phyloP scores from a whole-genome alignment of 2,888 invertebrate genomes.

The Parnassius mnemosyne region DNA sequence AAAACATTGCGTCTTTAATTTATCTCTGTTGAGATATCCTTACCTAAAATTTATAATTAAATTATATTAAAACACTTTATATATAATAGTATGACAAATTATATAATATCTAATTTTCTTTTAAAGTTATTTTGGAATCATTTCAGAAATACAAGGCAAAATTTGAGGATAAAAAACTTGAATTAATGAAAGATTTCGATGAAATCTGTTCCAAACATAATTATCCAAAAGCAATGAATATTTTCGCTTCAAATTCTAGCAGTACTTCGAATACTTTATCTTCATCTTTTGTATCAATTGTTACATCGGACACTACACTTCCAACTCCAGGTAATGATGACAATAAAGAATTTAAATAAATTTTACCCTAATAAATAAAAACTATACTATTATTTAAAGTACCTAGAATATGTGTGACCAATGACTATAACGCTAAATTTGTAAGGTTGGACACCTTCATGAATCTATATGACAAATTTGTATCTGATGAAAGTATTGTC shows the following conservation, averaged over 20 bases:
- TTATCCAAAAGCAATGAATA: constrained; percentile 36
- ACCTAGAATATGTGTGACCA: too few relatives aligned
- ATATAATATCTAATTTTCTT: neutral
- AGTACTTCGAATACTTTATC: constrained; percentile 50
- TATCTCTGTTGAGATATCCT: too few relatives aligned
- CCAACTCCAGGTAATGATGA: constrained; percentile 61
- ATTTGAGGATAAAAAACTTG: constrained; percentile 38
- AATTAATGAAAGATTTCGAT: constrained; percentile 45
- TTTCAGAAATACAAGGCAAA: constrained; percentile 35
- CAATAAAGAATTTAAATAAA: neutral
- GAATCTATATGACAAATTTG: too few relatives aligned
- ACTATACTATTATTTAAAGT: too few relatives aligned
- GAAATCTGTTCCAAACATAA: constrained; percentile 45
- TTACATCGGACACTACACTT: constrained; percentile 61
- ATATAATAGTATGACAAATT: neutral
- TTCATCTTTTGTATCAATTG: constrained; percentile 62
- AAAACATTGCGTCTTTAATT: too few relatives aligned
- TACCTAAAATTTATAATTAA: too few relatives aligned
- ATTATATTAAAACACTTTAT: too few relatives aligned
- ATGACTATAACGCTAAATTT: too few relatives aligned
- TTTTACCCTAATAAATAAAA: too few relatives aligned
- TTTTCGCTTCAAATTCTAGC: constrained; percentile 31
- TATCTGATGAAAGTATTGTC: too few relatives aligned
- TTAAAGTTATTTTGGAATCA: neutral
- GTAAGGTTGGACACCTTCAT: too few relatives aligned